These are phyloP conservation scores for Harpegnathos saltator DNA, from an alignment of 1,140 invertebrate genomes.

Conservation along the genomic window DNA sequence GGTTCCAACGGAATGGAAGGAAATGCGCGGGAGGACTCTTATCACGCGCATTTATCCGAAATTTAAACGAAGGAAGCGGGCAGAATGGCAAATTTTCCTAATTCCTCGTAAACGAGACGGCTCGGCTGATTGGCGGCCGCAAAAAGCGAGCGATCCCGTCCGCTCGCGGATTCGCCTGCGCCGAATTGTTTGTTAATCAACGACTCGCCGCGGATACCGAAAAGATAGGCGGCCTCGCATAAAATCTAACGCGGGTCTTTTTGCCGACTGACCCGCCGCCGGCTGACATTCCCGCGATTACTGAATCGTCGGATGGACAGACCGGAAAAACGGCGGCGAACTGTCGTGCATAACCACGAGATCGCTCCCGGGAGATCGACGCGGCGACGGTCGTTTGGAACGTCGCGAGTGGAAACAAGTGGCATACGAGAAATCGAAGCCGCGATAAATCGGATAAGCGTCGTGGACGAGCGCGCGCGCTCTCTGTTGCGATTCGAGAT, in stretches of 20 bases:
- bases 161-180: background rate
- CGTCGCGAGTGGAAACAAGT: slow-evolving; percentile 34
- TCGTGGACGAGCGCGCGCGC: background rate
- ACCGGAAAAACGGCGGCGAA: slow-evolving; percentile 60
- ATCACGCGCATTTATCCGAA: no score
- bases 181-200: slow-evolving; percentile 26
- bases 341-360: slow-evolving; percentile 46
- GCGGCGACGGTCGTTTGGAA: no score
- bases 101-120: no score
- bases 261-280: no score
- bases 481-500: slow-evolving; percentile 25
- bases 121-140: no score
- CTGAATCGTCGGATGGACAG: slow-evolving; percentile 23
- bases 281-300: slow-evolving; percentile 19
- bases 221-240: background rate
- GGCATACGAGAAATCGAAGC: slow-evolving; percentile 58
- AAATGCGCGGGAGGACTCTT: background rate
- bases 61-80: no score
- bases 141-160: no score
- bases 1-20: background rate
- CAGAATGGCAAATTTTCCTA: no score
- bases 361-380: slow-evolving; percentile 60
- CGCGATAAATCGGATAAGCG: slow-evolving; percentile 19
- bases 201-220: background rate
- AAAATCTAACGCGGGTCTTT: slow-evolving; percentile 22